Percentiles rank a stretch among this genome's conserved stretches.
Evolutionary conservation across 2,113 vertebrate species (phyloP).

Genomic region (Nyctibius bracteatus): DNA sequence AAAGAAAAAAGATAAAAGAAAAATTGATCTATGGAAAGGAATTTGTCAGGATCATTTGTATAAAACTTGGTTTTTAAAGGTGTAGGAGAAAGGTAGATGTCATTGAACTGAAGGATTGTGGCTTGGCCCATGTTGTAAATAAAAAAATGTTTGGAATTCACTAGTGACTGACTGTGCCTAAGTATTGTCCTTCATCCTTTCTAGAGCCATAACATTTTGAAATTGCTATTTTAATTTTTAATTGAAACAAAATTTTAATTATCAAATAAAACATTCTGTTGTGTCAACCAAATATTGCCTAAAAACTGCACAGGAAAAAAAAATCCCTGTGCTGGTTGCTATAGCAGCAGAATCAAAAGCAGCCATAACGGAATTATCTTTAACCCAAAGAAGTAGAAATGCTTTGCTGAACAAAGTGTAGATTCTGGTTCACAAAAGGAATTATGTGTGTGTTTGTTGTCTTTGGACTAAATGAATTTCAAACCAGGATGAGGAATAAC

Average conservation of each 20-base stretch:
- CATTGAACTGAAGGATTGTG: background rate
- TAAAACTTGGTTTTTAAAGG: background rate
- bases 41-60: background rate
- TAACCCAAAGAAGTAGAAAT: background rate
- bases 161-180: background rate
- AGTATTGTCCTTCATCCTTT: background rate
- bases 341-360: constrained; percentile 45
- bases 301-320: background rate
- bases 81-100: background rate
- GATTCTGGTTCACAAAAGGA: background rate
- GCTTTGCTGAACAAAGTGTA: background rate
- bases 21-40: background rate
- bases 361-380: background rate
- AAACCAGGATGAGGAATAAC: background rate
- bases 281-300: background rate
- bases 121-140: background rate
- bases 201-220: background rate
- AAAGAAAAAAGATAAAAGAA: background rate
- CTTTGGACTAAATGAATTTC: background rate
- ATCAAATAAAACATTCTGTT: background rate
- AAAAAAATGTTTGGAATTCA: background rate
- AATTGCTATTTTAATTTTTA: background rate
- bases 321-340: background rate
- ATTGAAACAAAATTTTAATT: background rate
- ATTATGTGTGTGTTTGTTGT: background rate